A percentile compares a stretch with the other conserved stretches of the same genome.
phyloP scores from a whole-genome alignment of 2,797 vertebrate genomes.

The Pantherophis vulpinus region DNA sequence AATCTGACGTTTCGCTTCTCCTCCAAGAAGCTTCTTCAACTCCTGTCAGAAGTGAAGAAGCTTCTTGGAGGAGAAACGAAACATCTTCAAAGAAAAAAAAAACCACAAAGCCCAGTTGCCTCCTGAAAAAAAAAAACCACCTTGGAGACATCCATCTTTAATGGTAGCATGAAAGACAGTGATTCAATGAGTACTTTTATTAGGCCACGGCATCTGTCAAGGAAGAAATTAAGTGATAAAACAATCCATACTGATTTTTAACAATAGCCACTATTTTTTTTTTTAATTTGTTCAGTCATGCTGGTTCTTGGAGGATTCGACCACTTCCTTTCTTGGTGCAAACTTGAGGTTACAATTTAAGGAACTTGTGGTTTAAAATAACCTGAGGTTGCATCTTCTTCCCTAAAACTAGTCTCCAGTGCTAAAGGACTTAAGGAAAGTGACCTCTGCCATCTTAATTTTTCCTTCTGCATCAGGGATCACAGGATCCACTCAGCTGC shows the following conservation, averaged over 20 bases:
- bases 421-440: neutral
- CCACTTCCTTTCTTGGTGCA: slow-evolving; percentile 9
- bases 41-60: neutral
- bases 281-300: neutral
- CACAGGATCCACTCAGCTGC: neutral
- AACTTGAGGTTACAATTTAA: slow-evolving; percentile 18
- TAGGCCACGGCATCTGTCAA: no score
- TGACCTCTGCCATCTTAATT: neutral
- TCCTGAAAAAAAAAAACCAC: no score
- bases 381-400: neutral
- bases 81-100: neutral
- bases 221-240: neutral
- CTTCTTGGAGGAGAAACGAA: neutral
- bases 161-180: neutral
- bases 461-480: neutral
- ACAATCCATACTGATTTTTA: neutral
- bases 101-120: neutral
- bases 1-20: no score
- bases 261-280: neutral
- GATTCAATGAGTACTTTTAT: neutral
- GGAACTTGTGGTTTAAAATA: slow-evolving; percentile 12
- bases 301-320: neutral
- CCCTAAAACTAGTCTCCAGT: neutral
- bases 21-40: no score
- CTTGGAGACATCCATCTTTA: no score